Evolutionary conservation across 2,888 invertebrate species (phyloP).

Genomic region (Torymus tubicola): DNA sequence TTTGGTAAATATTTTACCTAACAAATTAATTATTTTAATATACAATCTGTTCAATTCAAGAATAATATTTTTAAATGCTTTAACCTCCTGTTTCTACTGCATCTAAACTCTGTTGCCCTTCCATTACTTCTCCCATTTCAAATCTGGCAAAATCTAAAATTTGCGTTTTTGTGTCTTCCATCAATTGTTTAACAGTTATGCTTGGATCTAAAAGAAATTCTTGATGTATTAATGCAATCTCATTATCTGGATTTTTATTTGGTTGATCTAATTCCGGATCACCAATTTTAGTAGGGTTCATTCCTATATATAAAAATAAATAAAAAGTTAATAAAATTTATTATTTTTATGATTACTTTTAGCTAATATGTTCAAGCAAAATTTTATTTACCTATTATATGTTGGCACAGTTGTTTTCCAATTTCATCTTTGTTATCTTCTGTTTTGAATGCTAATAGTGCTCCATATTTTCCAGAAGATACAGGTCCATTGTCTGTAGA

Average conservation of each 20-base stretch:
- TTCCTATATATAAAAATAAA: slow-evolving; percentile 76
- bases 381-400: slow-evolving; percentile 85
- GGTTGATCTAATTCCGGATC: slow-evolving; percentile 81
- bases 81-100: slow-evolving; percentile 82
- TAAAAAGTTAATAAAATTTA: slow-evolving; percentile 32
- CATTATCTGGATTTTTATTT: slow-evolving; percentile 83
- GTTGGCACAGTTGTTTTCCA: slow-evolving; percentile 91
- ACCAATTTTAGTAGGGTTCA: slow-evolving; percentile 89
- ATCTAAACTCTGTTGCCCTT: slow-evolving; percentile 77
- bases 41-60: slow-evolving; percentile 22
- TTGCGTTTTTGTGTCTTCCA: slow-evolving; percentile 82
- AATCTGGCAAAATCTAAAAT: slow-evolving; percentile 90
- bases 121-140: slow-evolving; percentile 87
- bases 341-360: not conserved
- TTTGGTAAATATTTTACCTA: slow-evolving; percentile 21
- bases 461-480: slow-evolving; percentile 90
- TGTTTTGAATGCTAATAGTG: slow-evolving; percentile 84
- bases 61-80: slow-evolving; percentile 57
- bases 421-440: slow-evolving; percentile 75
- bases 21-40: slow-evolving; percentile 5
- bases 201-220: slow-evolving; percentile 90
- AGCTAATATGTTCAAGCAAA: slow-evolving; percentile 22
- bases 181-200: slow-evolving; percentile 84
- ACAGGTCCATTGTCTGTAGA: slow-evolving; percentile 77
- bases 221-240: slow-evolving; percentile 89